Evolutionary conservation across 2,888 invertebrate species (phyloP), one percentile per base, ranked within the genome.

Genomic region (Tribolium freemani): DNA sequence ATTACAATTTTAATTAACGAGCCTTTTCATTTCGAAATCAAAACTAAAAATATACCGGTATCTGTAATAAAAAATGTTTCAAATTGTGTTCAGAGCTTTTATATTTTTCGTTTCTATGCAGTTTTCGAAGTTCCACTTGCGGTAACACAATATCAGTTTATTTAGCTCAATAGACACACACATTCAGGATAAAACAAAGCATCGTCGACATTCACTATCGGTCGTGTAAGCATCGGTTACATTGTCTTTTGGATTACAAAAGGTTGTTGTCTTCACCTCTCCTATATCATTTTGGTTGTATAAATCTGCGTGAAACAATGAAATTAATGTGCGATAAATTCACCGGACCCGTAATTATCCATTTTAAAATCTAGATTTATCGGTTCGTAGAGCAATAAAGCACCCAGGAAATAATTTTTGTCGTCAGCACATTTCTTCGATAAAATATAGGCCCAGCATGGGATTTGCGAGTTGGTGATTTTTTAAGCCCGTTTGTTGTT

Each of bases 251-350:
- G 58, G 67, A 56, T 72, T 72, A 79, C 76, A 77, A 78, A 78
- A 70, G 76, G 69, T 50, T 73, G 70, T 72, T 74, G 75, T 63
- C 74, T 77, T 77, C 69, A 75, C 77, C 78, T 77, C 76, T 75
- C 71, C 64, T 72, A 72, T 71, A 71, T 64, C 64, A 76, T 53
- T 74, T 51, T 69, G 71, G 56, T 64, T 71, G 72, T 72, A 78
- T 75, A 78, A 76, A 78, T 76, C 74, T 73, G 67, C 13, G 38
- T 66, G 63, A 57, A 76, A 79, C 79, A 79, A 79, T 75, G 72
- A 71, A 57, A 50, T 50, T 63, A 57, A 68, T 57, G 57, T 31
- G 56, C 58, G 30, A 69, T 69, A 58, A 57, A 57, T 58, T 60
- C 11, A 58, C 68, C 26, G 57, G 5, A 26, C 1, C 50, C 63